These are phyloP conservation scores for Artemia sp. DNA, from an alignment of 2,888 invertebrate species.

Conservation along the genomic window DNA sequence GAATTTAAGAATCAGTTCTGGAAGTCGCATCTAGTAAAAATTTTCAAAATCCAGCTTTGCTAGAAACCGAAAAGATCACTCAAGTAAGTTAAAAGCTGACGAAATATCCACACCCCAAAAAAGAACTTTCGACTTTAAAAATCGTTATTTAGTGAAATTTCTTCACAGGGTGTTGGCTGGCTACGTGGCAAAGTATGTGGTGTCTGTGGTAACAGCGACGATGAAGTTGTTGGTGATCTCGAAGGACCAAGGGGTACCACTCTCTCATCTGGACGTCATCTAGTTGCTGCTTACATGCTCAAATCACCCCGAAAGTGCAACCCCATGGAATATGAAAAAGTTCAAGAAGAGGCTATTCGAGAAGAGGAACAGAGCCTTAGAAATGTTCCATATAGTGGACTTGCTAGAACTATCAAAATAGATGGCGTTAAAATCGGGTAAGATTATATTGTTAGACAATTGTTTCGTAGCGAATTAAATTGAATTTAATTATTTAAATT, in stretches of 20 bases:
- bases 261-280: constrained; percentile 18
- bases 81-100: not conserved
- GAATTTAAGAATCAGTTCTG: too few relatives aligned
- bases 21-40: too few relatives aligned
- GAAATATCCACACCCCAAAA: not conserved
- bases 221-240: constrained; percentile 20
- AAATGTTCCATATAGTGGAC: not conserved
- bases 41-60: too few relatives aligned
- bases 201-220: constrained; percentile 21
- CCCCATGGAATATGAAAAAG: not conserved
- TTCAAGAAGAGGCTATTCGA: not conserved
- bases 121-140: too few relatives aligned
- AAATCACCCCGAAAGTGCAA: constrained; percentile 18
- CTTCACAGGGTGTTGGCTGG: constrained; percentile 14
- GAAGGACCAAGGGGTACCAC: constrained; percentile 20
- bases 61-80: too few relatives aligned
- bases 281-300: constrained; percentile 21
- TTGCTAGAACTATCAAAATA: not conserved
- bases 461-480: too few relatives aligned
- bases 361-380: constrained; percentile 6
- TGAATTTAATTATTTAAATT: too few relatives aligned
- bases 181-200: constrained; percentile 22
- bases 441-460: not conserved
- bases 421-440: constrained; percentile 8
- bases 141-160: too few relatives aligned